These are phyloP conservation scores for Deilephila porcellus DNA, from an alignment of 2,888 invertebrate species.

Conservation along the genomic window DNA sequence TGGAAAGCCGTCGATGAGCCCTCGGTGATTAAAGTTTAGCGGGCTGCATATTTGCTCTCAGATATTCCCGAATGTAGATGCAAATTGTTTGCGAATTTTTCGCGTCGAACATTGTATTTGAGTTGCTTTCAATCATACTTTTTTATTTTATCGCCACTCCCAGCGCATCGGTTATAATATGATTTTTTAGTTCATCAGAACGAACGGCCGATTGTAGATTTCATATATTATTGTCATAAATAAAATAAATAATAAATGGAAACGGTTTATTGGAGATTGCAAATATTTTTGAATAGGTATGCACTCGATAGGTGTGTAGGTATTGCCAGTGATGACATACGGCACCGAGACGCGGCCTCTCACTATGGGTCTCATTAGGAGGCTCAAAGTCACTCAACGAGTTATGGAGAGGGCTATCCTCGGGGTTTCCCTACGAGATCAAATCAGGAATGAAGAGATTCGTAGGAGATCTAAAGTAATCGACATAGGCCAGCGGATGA, in stretches of 20 bases:
- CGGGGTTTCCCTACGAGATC: too few relatives aligned
- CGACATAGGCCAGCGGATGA: too few relatives aligned
- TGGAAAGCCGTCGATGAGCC: slow-evolving; percentile 24
- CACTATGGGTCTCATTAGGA: too few relatives aligned
- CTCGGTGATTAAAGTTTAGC: slow-evolving; percentile 31
- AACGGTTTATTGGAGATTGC: neutral
- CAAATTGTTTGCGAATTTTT: slow-evolving; percentile 26
- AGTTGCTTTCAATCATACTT: neutral
- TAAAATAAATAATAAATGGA: neutral
- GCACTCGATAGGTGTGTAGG: too few relatives aligned
- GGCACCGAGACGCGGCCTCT: too few relatives aligned
- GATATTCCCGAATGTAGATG: slow-evolving; percentile 22
- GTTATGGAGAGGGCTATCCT: too few relatives aligned
- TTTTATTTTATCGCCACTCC: slow-evolving; percentile 1
- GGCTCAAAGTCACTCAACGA: too few relatives aligned
- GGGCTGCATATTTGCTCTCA: slow-evolving; percentile 21
- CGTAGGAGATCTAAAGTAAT: too few relatives aligned
- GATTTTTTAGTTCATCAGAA: slow-evolving; percentile 17
- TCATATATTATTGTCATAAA: too few relatives aligned
- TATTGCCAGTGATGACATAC: too few relatives aligned
- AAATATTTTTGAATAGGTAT: neutral
- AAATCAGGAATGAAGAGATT: too few relatives aligned
- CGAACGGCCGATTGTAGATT: neutral
- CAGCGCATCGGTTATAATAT: neutral
- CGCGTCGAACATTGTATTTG: neutral